Conservation (phyloP, 2,888 invertebrate genomes). For the Eupithecia pulchellata region DNA sequence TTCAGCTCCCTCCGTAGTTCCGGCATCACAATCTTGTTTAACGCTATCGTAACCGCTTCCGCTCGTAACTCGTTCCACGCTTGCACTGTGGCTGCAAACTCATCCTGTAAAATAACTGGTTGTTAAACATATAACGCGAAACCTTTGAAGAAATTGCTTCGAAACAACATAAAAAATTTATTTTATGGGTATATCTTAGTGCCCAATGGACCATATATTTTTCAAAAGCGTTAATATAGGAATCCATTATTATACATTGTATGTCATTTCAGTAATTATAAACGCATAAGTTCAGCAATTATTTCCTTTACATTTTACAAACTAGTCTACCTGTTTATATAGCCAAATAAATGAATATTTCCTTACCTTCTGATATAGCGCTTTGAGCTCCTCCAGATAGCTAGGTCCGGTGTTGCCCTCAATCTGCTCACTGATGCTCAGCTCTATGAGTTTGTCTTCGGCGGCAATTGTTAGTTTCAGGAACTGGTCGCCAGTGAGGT, state of each 20-base stretch:
- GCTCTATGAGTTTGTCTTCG: conserved; percentile 91
- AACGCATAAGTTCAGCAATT: no score
- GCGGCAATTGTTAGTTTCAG: conserved; percentile 92
- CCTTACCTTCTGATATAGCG: conserved; percentile 91
- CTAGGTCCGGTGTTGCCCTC: conserved; percentile 91
- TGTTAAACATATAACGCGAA: neutral
- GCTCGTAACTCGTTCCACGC: conserved; percentile 97
- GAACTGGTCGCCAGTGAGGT: conserved; percentile 95
- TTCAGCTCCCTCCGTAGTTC: conserved; percentile 94
- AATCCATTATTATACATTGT: no score
- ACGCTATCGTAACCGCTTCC: conserved; percentile 94
- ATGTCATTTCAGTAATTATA: no score
- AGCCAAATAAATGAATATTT: no score
- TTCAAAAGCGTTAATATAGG: no score
- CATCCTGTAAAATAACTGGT: conserved; percentile 86
- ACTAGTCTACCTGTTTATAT: no score
- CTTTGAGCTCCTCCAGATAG: conserved; percentile 95
- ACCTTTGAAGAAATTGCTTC: no score
- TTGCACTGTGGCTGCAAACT: conserved; percentile 96
- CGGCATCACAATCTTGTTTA: conserved; percentile 95
- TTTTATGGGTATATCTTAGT: no score
- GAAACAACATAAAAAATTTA: no score
- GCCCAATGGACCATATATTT: no score
- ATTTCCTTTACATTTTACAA: no score
- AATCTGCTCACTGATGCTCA: conserved; percentile 90